These are phyloP conservation scores for Agonopterix subpropinquella DNA, from an alignment of 2,888 invertebrate genomes.

Conservation along the genomic window DNA sequence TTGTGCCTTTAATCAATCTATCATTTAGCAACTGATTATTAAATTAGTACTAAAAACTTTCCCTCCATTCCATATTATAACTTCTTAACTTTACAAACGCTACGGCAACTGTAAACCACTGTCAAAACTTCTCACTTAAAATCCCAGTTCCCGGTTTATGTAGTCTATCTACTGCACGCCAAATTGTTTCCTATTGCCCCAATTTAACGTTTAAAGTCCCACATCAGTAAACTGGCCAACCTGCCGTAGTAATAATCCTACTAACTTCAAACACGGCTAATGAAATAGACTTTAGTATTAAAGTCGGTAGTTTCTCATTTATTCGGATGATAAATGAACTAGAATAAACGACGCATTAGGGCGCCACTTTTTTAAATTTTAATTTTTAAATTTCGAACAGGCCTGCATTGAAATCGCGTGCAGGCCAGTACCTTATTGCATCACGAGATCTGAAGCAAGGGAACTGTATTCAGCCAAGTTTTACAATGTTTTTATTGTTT, in stretches of 20 bases:
- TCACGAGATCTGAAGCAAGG: constrained; percentile 33
- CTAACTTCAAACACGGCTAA: constrained; percentile 19
- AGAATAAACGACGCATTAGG: background rate
- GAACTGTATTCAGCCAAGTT: constrained; percentile 29
- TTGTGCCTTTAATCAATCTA: too few relatives aligned
- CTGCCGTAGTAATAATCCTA: constrained; percentile 13
- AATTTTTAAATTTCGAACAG: constrained; percentile 30
- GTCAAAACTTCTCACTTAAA: constrained; percentile 35
- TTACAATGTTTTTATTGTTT: constrained; percentile 35
- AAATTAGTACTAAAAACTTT: too few relatives aligned
- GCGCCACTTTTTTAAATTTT: constrained; percentile 3
- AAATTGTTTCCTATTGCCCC: constrained; percentile 18
- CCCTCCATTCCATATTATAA: constrained; percentile 22
- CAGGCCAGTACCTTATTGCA: constrained; percentile 24
- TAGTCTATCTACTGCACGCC: constrained; percentile 12
- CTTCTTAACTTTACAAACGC: constrained; percentile 29
- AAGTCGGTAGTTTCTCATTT: constrained; percentile 6
- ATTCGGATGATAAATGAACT: constrained; percentile 5
- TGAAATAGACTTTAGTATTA: constrained; percentile 14
- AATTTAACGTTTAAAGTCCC: constrained; percentile 16
- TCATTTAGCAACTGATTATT: too few relatives aligned
- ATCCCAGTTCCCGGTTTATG: constrained; percentile 17
- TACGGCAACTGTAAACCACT: constrained; percentile 27
- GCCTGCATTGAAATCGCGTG: constrained; percentile 37
- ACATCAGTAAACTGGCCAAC: constrained; percentile 1